A percentile compares a stretch with the other conserved stretches of the same genome.
phyloP scores from a whole-genome alignment of 30 jellyfish, hydroid and myxozoan species.

The Pelagia noctiluca region DNA sequence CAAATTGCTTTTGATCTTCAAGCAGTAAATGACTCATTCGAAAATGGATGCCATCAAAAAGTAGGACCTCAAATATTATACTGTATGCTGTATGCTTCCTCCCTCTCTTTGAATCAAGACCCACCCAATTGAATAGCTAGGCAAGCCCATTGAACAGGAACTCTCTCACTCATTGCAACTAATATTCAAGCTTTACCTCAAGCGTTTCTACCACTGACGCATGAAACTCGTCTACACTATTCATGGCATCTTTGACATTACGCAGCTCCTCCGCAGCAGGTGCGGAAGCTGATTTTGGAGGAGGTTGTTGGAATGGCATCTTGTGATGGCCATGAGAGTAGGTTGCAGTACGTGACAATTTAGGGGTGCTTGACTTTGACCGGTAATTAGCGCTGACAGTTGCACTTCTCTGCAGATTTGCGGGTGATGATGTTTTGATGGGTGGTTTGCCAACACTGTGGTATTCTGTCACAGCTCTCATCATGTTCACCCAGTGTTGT shows the following conservation, averaged over 20 bases:
- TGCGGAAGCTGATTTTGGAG: slow-evolving; percentile 55
- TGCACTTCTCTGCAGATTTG: slow-evolving; percentile 43
- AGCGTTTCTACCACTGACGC: slow-evolving; percentile 93
- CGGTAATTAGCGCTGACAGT: slow-evolving; percentile 37
- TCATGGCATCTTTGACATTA: slow-evolving; percentile 91
- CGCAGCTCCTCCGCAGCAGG: slow-evolving; percentile 92
- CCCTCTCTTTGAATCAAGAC: no score
- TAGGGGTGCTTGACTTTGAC: slow-evolving; percentile 23
- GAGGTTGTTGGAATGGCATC: slow-evolving; percentile 11
- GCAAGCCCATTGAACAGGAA: neutral
- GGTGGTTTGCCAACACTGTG: slow-evolving; percentile 70
- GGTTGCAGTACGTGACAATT: slow-evolving; percentile 50
- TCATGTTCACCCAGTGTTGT: slow-evolving; percentile 97
- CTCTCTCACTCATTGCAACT: neutral
- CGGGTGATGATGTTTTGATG: slow-evolving; percentile 20
- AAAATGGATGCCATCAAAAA: no score
- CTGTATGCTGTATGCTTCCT: no score
- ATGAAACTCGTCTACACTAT: slow-evolving; percentile 93
- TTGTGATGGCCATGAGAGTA: slow-evolving; percentile 2
- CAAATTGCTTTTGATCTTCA: no score
- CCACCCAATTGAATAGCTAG: no score
- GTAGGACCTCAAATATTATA: no score
- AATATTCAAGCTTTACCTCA: slow-evolving; percentile 71
- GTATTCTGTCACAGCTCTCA: slow-evolving; percentile 97
- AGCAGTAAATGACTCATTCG: no score